Percentiles rank a stretch among this genome's conserved stretches.
Evolutionary conservation across 2,113 vertebrate genomes (phyloP).

Genomic region (Puma concolor): DNA sequence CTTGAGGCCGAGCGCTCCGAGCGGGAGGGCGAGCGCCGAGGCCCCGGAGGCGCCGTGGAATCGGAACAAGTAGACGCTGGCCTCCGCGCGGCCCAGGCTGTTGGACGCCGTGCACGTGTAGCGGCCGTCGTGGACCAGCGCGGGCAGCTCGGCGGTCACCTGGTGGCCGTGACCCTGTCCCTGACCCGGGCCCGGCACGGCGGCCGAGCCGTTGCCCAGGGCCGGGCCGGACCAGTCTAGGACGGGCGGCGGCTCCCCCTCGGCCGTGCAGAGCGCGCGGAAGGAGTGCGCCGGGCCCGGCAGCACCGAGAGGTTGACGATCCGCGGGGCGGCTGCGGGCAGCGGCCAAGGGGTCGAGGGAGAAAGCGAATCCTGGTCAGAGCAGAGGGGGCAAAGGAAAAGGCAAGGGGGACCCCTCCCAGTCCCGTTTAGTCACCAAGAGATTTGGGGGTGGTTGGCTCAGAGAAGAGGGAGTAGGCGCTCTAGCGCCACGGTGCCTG

Average conservation of each 20-base stretch:
- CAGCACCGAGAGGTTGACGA: conserved; percentile 90
- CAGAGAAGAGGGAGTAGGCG: background rate
- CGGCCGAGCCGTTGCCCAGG: conserved; percentile 60
- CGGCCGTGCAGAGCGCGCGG: conserved; percentile 90
- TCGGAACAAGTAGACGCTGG: conserved; percentile 86
- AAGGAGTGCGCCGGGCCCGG: conserved; percentile 82
- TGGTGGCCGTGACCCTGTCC: conserved; percentile 77
- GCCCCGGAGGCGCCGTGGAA: conserved; percentile 69
- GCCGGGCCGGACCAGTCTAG: conserved; percentile 88
- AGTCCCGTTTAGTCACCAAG: background rate
- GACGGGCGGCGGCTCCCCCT: conserved; percentile 91
- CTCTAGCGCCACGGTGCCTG: background rate
- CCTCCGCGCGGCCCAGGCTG: conserved; percentile 84
- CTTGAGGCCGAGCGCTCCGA: conserved; percentile 81
- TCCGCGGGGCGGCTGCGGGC: conserved; percentile 87
- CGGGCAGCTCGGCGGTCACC: conserved; percentile 87
- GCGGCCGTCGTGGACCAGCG: conserved; percentile 88
- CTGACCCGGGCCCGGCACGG: background rate
- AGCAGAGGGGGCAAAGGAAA: background rate
- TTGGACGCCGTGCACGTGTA: conserved; percentile 92
- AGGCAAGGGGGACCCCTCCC: background rate
- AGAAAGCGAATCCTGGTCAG: background rate
- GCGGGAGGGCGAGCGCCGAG: conserved; percentile 64
- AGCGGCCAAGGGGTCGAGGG: background rate
- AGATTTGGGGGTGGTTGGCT: background rate